These are phyloP conservation scores for Neolamprologus kungweensis DNA, from an alignment of 2,113 vertebrate species.

Conservation along the genomic window DNA sequence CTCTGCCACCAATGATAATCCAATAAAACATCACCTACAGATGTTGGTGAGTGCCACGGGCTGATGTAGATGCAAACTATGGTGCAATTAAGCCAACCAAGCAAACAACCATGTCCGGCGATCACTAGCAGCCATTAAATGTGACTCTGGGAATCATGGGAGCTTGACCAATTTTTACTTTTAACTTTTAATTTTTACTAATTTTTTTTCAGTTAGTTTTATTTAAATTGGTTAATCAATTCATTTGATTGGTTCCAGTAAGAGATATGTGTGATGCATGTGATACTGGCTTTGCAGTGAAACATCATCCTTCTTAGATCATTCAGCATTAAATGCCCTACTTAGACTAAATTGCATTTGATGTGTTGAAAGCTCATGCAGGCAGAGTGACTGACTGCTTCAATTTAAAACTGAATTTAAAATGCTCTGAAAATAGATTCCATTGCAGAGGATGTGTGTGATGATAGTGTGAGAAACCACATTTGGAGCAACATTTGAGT, in stretches of 20 bases:
- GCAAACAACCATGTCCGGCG: neutral
- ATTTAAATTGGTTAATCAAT: neutral
- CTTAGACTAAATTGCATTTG: neutral
- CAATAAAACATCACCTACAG: conserved; percentile 28
- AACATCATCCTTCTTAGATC: neutral
- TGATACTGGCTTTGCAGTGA: neutral
- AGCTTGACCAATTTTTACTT: neutral
- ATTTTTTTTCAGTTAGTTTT: neutral
- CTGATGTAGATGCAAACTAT: neutral
- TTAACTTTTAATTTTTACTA: too few relatives aligned
- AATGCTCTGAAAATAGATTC: neutral
- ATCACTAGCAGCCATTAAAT: neutral
- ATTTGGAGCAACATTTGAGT: neutral
- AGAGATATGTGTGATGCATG: neutral
- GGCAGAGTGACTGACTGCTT: neutral
- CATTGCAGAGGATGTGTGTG: neutral
- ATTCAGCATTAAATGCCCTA: neutral
- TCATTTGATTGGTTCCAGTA: neutral
- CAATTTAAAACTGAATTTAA: neutral
- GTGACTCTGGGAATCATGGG: neutral
- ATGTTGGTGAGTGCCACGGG: neutral
- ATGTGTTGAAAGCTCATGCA: neutral
- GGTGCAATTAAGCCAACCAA: neutral
- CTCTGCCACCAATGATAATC: conserved; percentile 21
- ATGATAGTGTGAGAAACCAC: neutral